Evolutionary conservation across 2,888 invertebrate species (phyloP), one percentile per base, ranked within the genome.

Genomic region (Drosophila falleni): DNA sequence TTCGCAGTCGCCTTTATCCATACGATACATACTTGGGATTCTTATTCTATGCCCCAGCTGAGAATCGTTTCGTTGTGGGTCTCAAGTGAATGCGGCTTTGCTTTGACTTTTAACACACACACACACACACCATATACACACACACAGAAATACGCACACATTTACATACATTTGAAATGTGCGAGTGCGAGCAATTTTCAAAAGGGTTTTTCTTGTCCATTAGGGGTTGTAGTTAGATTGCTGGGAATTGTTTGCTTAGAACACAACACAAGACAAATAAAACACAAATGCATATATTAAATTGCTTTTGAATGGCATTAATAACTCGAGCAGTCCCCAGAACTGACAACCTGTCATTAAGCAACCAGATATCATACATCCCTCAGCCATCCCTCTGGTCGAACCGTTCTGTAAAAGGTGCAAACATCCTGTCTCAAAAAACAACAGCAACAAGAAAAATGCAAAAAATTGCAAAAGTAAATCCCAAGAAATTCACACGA

Each of bases 241-340:
- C 63, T 55, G 71, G 66, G 82, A 64, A 81, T 74, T 70, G 86
- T 69, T 84, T 71, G 69, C 54, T 56, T 64, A 61, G 71, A 64
- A 63, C 62, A 63, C 62, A 63, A 61, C 33, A 50, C 74, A 63
- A 61, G 29, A 50, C 74, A 76, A 67, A 59, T 64, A 66, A 61
- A 56, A 61, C 41, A 44, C 35, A 59, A 65, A 71, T 83, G 71
- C 70, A 75, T 76, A 81, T 88, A 84, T 88, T 89, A 89, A 83
- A 84, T 89, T 84, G 83, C 83, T 84, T 85, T 84, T 69, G 67
- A 79, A 84, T 89, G 80, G 80, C 89, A 89, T 85, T 88, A 75
- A 81, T 81, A 86, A 68, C 63, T 56, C 64, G 59, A 62, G 64
- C 49, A 60, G 60, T 60, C 58, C 76, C 46, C 60, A 47, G 46